phyloP scores from a whole-genome alignment of 2,797 vertebrate species.

The Siniperca scherzeri region DNA sequence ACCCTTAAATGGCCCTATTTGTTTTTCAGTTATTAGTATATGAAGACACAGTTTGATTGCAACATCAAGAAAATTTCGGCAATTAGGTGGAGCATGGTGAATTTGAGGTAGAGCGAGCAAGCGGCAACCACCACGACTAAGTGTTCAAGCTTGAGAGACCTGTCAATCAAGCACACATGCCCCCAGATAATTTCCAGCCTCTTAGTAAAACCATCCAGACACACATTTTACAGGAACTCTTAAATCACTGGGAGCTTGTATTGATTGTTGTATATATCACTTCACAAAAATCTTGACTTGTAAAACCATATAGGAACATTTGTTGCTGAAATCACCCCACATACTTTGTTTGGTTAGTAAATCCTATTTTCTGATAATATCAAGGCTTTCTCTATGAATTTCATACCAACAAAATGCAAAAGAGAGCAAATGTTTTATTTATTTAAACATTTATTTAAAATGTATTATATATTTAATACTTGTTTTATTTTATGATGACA shows the following conservation, averaged over 20 bases:
- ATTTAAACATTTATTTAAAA: no score
- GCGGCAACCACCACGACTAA: background rate
- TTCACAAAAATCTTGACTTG: constrained; percentile 17
- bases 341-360: background rate
- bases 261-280: constrained; percentile 40
- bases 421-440: background rate
- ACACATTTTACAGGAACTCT: constrained; percentile 29
- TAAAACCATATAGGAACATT: background rate
- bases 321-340: background rate
- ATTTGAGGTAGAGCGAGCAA: background rate
- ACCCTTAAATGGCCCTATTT: background rate
- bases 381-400: background rate
- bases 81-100: constrained; percentile 3
- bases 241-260: constrained; percentile 26
- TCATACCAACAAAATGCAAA: background rate
- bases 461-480: background rate
- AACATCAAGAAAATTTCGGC: background rate
- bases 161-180: constrained; percentile 10
- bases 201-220: constrained; percentile 32
- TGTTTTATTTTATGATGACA: background rate
- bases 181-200: constrained; percentile 26
- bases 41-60: background rate
- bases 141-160: background rate
- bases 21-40: background rate
- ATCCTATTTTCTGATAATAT: background rate